Conservation (phyloP, 2,797 vertebrate species). For the Anguilla anguilla region DNA sequence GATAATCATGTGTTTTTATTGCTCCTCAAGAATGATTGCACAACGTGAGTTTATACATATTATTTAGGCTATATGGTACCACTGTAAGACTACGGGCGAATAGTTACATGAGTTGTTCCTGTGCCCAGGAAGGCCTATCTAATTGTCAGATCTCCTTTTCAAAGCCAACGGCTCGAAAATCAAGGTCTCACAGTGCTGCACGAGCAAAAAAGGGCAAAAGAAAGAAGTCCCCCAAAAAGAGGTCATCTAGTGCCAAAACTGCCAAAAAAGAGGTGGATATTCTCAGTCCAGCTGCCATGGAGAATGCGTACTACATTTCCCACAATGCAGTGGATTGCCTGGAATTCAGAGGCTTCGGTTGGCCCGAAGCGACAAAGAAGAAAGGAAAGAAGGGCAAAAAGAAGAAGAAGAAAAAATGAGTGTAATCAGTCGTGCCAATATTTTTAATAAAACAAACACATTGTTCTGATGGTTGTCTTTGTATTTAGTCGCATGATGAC, state of each 20-base stretch:
- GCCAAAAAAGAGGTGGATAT: conserved; percentile 67
- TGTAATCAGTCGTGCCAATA: not conserved
- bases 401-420: conserved; percentile 36
- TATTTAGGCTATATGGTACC: too few species aligned
- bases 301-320: conserved; percentile 83
- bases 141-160: conserved; percentile 25
- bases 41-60: too few species aligned
- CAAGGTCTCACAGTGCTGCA: conserved; percentile 57
- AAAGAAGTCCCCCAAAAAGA: conserved; percentile 56
- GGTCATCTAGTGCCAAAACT: conserved; percentile 63
- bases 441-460: conserved; percentile 9
- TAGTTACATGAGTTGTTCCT: not conserved
- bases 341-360: conserved; percentile 75
- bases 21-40: too few species aligned
- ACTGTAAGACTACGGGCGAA: not conserved
- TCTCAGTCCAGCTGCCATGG: conserved; percentile 78
- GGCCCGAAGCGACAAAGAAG: conserved; percentile 72
- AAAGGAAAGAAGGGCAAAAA: conserved; percentile 70
- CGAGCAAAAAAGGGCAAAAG: conserved; percentile 62
- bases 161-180: conserved; percentile 69
- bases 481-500: not conserved
- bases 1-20: not conserved
- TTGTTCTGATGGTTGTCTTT: not conserved
- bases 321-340: conserved; percentile 83
- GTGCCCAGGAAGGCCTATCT: not conserved